Evolutionary conservation across 1,140 invertebrate species (phyloP).

Genomic region (Eurosta solidaginis): DNA sequence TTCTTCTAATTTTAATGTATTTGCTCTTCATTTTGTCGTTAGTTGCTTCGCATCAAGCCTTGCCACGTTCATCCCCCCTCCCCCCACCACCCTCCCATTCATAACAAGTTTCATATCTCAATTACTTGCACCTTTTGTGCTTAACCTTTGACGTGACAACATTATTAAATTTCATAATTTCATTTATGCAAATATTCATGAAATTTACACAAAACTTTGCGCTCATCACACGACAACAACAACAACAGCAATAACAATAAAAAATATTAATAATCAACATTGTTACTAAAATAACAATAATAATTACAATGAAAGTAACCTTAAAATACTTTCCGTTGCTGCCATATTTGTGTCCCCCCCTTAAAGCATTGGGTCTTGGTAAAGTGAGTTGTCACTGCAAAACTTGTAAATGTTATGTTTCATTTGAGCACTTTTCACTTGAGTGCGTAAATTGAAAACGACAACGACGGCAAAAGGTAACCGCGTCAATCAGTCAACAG

Average conservation of each 20-base stretch:
- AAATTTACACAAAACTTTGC: slow-evolving; percentile 28
- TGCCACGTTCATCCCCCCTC: too few species aligned
- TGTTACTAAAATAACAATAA: slow-evolving; percentile 23
- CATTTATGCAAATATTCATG: slow-evolving; percentile 24
- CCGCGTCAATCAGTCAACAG: not conserved
- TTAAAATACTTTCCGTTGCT: not conserved
- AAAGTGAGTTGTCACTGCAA: not conserved
- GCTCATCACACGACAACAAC: not conserved
- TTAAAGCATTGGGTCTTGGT: too few species aligned
- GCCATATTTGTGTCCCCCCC: not conserved
- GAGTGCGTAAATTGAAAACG: slow-evolving; percentile 1
- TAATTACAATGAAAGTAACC: not conserved
- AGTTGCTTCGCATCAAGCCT: too few species aligned
- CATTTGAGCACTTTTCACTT: slow-evolving; percentile 22
- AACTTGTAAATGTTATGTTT: slow-evolving; percentile 16
- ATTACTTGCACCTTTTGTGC: too few species aligned
- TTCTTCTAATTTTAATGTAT: too few species aligned
- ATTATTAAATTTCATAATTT: slow-evolving; percentile 27
- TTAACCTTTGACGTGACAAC: too few species aligned
- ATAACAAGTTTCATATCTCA: too few species aligned
- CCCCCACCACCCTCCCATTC: too few species aligned
- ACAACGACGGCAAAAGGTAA: not conserved
- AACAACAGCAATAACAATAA: not conserved
- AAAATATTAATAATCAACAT: not conserved
- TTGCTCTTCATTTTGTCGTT: too few species aligned